Evolutionary conservation across 2,113 vertebrate genomes (phyloP), one percentile per base, ranked within the genome.

Genomic region (Accipiter cooperii): DNA sequence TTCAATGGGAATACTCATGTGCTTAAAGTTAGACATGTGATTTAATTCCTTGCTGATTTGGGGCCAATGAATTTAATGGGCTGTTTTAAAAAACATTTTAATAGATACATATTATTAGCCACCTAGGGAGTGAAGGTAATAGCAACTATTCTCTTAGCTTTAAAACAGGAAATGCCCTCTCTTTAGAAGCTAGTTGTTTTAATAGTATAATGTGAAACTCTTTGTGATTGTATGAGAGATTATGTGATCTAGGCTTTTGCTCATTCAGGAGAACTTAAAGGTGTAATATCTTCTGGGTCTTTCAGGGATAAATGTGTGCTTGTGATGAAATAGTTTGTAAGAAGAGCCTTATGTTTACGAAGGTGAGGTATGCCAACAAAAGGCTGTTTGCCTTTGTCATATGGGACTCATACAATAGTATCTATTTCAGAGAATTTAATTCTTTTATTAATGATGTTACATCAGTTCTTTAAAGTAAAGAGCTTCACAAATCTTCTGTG

Each of bases 1-100:
- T 7, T 5, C 58, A 80, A 28, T 85, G 76, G 46, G 60, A 90
- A 86, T 88, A 47, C 46, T 81, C 17, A 3, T 31, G 18, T 90
- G 63, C 47, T 68, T 75, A 26, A 93, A 84, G 63, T 86, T 71
- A 89, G 79, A 86, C 8, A 6, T 6, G 24, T 92, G 64, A 69
- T 95, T 90, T 90, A 87, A 88, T 92, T 96, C 79, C 76, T 75
- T 90, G 64, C 73, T 94, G 86, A 94, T 93, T 44, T 24, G 28
- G 19, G 69, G 42, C 76, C 76, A 81, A 60, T 95, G 9, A 83
- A 42, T 95, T 96, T 91, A 94, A 87, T 94, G 65, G 71, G 17
- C 24, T 96, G 54, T 71, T 96, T 91, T 65, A 70, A 96, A 80
- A 87, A 96, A 46, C 49, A 91, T 94, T 95, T 95, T 93, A 87